phyloP scores from a whole-genome alignment of 1,140 invertebrate species.

The Zaprionus vittiger region DNA sequence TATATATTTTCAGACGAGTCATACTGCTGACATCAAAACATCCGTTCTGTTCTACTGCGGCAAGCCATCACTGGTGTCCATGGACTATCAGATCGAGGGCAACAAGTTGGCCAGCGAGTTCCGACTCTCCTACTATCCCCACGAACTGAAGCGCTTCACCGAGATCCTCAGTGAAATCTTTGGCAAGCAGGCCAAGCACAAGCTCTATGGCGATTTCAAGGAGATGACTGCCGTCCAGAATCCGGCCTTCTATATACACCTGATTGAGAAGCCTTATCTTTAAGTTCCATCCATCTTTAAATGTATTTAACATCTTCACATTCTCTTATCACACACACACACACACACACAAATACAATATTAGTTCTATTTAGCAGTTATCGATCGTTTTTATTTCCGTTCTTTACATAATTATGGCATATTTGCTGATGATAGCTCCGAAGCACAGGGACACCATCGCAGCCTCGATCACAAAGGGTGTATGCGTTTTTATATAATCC shows the following conservation, averaged over 20 bases:
- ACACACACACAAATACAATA: constrained; percentile 50
- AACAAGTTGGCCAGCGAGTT: constrained; percentile 88
- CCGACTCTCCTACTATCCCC: constrained; percentile 94
- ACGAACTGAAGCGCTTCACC: constrained; percentile 89
- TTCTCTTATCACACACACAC: constrained; percentile 47
- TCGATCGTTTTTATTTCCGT: constrained; percentile 13
- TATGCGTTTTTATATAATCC: constrained; percentile 68
- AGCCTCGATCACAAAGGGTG: constrained; percentile 72
- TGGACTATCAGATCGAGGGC: constrained; percentile 91
- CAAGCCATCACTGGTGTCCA: constrained; percentile 89
- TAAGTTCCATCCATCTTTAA: constrained; percentile 49
- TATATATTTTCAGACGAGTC: constrained; percentile 88
- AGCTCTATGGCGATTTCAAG: constrained; percentile 93
- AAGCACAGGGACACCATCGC: constrained; percentile 71
- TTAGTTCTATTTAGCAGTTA: constrained; percentile 43
- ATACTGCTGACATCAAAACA: constrained; percentile 92
- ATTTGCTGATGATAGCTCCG: constrained; percentile 64
- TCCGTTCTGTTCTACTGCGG: constrained; percentile 91
- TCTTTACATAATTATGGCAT: constrained; percentile 48
- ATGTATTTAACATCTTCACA: constrained; percentile 19
- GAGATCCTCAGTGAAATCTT: constrained; percentile 90
- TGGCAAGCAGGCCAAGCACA: constrained; percentile 87
- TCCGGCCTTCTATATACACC: constrained; percentile 94
- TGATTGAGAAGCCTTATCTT: constrained; percentile 88
- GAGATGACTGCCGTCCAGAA: constrained; percentile 86